phyloP scores from a whole-genome alignment of 1,140 invertebrate species.

The Samia ricini region DNA sequence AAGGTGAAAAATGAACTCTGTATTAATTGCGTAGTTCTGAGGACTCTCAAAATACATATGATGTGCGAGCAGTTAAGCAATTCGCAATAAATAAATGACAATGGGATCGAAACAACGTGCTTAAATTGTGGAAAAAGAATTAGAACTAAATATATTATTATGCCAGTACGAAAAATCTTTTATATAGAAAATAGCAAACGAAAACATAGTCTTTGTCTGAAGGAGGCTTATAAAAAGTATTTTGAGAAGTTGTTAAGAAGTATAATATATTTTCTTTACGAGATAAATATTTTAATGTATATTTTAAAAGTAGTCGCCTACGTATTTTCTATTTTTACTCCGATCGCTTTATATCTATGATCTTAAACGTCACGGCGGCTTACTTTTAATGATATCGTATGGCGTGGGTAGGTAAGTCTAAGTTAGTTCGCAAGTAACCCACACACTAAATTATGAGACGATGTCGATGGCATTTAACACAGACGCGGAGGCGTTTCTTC shows the following conservation, averaged over 20 bases:
- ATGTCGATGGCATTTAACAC: conserved; percentile 36
- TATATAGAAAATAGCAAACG: no score
- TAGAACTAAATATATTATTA: no score
- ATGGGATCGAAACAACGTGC: no score
- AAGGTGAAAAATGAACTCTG: no score
- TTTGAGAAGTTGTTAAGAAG: no score
- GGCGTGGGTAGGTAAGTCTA: conserved; percentile 29
- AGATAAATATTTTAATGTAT: not conserved
- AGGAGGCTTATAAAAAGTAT: no score
- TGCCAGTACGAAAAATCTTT: not conserved
- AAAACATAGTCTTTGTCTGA: no score
- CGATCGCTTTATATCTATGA: not conserved
- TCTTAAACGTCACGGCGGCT: conserved; percentile 8
- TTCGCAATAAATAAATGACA: no score
- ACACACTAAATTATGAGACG: conserved; percentile 38
- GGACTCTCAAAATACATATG: no score
- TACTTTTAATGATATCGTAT: conserved; percentile 21
- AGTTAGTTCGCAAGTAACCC: conserved; percentile 26
- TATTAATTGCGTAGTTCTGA: no score
- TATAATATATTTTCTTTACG: not conserved
- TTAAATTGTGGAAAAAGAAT: no score
- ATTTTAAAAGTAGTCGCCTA: not conserved
- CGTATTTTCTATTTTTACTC: not conserved
- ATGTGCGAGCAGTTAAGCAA: no score
- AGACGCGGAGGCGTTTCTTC: conserved; percentile 28